Evolutionary conservation across 2,797 vertebrate genomes (phyloP).

Genomic region (Heteromormyrus szaboi): DNA sequence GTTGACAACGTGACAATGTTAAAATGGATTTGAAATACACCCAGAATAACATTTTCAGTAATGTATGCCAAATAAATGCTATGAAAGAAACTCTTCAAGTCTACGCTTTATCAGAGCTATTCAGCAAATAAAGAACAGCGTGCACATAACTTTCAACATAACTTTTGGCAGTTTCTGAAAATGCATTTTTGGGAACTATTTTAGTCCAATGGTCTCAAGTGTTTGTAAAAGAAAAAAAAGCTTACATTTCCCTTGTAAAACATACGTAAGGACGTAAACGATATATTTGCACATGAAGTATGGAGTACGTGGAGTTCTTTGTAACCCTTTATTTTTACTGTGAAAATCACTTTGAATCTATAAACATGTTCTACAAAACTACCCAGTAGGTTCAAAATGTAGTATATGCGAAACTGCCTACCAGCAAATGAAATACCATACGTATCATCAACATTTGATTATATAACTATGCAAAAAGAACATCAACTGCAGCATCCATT

Average conservation of each 20-base stretch:
- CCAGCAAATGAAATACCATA: neutral
- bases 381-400: neutral
- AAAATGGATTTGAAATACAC: conserved; percentile 19
- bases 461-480: neutral
- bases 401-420: neutral
- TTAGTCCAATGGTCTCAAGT: neutral
- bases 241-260: neutral
- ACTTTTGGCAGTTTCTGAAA: neutral
- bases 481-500: neutral
- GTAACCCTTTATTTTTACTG: neutral
- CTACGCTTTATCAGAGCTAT: neutral
- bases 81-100: neutral
- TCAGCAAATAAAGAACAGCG: neutral
- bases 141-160: neutral
- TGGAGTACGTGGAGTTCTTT: neutral
- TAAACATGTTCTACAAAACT: neutral
- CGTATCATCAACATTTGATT: neutral
- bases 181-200: neutral
- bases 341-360: neutral
- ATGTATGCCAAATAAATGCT: conserved; percentile 20
- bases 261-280: neutral
- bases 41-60: conserved; percentile 13
- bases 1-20: conserved; percentile 14
- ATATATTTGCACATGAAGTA: neutral
- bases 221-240: neutral